A percentile compares a stretch with the other conserved stretches of the same genome.
Conservation (phyloP, 2,888 invertebrate species). For the Zygaena filipendulae region DNA sequence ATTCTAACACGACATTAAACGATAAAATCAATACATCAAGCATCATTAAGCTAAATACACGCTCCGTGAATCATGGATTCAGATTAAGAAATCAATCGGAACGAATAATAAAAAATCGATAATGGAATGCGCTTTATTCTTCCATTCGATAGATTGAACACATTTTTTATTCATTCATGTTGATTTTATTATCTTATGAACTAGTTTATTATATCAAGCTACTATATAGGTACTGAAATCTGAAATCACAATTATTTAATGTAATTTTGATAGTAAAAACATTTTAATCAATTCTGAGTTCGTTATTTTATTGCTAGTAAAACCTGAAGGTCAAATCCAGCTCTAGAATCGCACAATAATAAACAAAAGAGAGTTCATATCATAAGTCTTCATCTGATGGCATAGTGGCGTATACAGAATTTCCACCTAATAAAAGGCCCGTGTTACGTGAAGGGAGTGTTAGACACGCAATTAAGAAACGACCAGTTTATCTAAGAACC, state of each 20-base stretch:
- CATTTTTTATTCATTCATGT: conserved; percentile 32
- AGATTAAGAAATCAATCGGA: conserved; percentile 41
- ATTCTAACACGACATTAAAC: conserved; percentile 51
- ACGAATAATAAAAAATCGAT: conserved; percentile 18
- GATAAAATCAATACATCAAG: conserved; percentile 56
- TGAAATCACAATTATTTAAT: too few species aligned
- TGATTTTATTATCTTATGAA: conserved; percentile 25
- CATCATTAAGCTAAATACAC: conserved; percentile 55
- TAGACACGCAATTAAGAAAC: conserved; percentile 59
- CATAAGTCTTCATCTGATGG: conserved; percentile 43
- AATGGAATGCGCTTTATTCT: conserved; percentile 21
- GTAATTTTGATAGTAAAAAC: too few species aligned
- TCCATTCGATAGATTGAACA: conserved; percentile 22
- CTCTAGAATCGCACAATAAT: too few species aligned
- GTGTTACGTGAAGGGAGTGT: conserved; percentile 60
- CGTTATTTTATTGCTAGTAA: too few species aligned
- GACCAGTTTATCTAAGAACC: conserved; percentile 41
- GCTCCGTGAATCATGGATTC: conserved; percentile 40
- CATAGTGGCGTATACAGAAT: conserved; percentile 57
- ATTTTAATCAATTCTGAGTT: too few species aligned
- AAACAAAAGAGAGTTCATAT: conserved; percentile 22
- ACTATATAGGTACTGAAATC: too few species aligned
- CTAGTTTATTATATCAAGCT: conserved; percentile 2
- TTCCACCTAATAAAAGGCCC: conserved; percentile 67
- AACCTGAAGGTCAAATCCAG: too few species aligned